These are phyloP conservation scores for Umimayanthus chanpuru DNA, from an alignment of 92 coral and sea anemone species.

Conservation along the genomic window DNA sequence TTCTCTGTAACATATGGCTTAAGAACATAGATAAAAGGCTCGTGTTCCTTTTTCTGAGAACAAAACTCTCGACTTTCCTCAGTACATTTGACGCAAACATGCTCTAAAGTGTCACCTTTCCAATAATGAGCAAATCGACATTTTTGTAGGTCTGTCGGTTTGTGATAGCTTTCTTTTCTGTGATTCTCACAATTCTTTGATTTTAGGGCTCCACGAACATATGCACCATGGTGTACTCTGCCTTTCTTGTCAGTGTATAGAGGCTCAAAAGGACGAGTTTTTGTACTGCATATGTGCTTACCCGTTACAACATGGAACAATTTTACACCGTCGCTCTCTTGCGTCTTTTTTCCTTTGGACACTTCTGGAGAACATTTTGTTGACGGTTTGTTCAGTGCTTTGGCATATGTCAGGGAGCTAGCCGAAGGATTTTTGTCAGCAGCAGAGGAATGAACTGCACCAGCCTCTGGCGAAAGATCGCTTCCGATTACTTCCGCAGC, in stretches of 20 bases:
- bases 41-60: slow-evolving; percentile 13
- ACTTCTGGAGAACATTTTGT: no score
- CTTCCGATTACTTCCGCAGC: neutral
- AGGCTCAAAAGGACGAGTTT: neutral
- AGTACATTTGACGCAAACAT: slow-evolving; percentile 32
- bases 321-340: no score
- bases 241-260: neutral
- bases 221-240: slow-evolving; percentile 22
- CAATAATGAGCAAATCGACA: slow-evolving; percentile 44
- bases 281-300: neutral
- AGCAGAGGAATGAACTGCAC: no score
- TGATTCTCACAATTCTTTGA: slow-evolving; percentile 14
- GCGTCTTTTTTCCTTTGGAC: no score
- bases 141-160: neutral
- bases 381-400: no score
- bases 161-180: neutral
- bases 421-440: no score
- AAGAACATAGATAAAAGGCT: no score
- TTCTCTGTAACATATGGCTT: no score
- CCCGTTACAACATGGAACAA: neutral
- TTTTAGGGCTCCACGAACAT: slow-evolving; percentile 12
- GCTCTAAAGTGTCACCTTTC: slow-evolving; percentile 33
- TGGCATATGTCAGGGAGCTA: no score
- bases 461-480: neutral
- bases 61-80: neutral